Evolutionary conservation across 1,140 invertebrate species (phyloP).

Genomic region (Brachionus calyciflorus): DNA sequence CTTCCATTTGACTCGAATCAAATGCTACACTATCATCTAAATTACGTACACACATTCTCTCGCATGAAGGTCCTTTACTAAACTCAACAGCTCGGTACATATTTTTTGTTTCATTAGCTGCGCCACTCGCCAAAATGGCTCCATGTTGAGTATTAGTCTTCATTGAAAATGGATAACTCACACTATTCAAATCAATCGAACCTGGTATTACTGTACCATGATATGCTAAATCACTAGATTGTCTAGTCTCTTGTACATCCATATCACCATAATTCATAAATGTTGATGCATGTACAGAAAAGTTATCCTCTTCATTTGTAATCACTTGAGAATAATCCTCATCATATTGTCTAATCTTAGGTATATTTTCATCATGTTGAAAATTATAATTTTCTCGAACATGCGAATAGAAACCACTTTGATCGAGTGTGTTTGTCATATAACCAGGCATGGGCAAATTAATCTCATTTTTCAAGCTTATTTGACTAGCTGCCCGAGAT

Average conservation of each 20-base stretch:
- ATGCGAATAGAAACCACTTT: constrained; percentile 28
- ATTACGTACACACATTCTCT: constrained; percentile 11
- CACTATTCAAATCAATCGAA: not conserved
- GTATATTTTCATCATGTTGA: not conserved
- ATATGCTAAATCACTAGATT: constrained; percentile 15
- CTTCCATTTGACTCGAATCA: not conserved
- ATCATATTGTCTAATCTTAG: constrained; percentile 27
- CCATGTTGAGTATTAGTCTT: constrained; percentile 37
- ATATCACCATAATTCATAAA: constrained; percentile 31
- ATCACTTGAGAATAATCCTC: constrained; percentile 44
- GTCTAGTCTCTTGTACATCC: constrained; percentile 4
- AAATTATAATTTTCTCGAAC: constrained; percentile 25
- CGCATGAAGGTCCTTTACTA: constrained; percentile 10
- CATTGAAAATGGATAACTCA: constrained; percentile 28
- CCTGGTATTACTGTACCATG: not conserved
- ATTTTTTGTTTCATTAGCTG: not conserved
- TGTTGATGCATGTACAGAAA: not conserved
- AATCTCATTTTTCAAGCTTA: constrained; percentile 25
- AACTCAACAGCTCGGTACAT: constrained; percentile 28
- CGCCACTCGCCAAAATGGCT: not conserved
- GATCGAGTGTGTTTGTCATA: not conserved
- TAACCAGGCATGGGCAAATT: constrained; percentile 15
- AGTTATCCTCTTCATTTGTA: constrained; percentile 29
- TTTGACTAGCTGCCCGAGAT: constrained; percentile 33
- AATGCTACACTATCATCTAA: not conserved